Conservation (phyloP, 2,797 vertebrate genomes). For the Atherinosoma microstoma region DNA sequence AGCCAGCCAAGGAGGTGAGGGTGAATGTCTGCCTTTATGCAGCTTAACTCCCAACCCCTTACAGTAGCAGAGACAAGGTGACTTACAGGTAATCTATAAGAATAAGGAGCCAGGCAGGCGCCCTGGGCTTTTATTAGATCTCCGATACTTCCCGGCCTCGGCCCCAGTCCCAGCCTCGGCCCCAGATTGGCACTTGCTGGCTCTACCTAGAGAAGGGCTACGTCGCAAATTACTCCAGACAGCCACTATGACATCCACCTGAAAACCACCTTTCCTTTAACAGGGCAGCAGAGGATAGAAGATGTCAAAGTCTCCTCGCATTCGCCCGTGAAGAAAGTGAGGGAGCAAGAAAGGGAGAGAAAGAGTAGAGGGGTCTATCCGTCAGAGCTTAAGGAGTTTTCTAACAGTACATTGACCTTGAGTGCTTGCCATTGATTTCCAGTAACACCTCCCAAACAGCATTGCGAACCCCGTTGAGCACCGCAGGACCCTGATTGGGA, state of each 20-base stretch:
- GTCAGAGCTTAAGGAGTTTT: constrained; percentile 98
- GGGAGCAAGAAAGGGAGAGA: constrained; percentile 49
- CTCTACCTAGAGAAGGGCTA: constrained; percentile 73
- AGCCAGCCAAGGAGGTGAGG: constrained; percentile 72
- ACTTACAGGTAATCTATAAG: constrained; percentile 87
- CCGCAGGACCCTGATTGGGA: constrained; percentile 97
- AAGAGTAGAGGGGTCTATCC: constrained; percentile 86
- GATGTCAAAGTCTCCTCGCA: constrained; percentile 90
- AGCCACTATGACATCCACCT: constrained; percentile 79
- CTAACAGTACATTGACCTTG: constrained; percentile 99
- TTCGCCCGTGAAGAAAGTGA: constrained; percentile 85
- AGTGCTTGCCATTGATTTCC: constrained; percentile 98
- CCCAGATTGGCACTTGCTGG: constrained; percentile 76
- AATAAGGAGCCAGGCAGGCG: constrained; percentile 84
- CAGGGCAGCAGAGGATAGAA: constrained; percentile 79
- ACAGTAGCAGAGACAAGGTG: constrained; percentile 85
- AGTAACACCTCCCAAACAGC: constrained; percentile 94
- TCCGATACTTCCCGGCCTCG: constrained; percentile 80
- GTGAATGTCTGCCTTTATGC: constrained; percentile 79
- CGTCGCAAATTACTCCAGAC: constrained; percentile 81
- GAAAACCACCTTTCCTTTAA: constrained; percentile 82
- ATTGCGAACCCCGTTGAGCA: constrained; percentile 86
- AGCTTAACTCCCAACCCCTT: constrained; percentile 78
- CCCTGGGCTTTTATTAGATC: constrained; percentile 86
- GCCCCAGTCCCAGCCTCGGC: constrained; percentile 70